phyloP scores from a whole-genome alignment of 2,113 vertebrate genomes.

The Xenus cinereus region DNA sequence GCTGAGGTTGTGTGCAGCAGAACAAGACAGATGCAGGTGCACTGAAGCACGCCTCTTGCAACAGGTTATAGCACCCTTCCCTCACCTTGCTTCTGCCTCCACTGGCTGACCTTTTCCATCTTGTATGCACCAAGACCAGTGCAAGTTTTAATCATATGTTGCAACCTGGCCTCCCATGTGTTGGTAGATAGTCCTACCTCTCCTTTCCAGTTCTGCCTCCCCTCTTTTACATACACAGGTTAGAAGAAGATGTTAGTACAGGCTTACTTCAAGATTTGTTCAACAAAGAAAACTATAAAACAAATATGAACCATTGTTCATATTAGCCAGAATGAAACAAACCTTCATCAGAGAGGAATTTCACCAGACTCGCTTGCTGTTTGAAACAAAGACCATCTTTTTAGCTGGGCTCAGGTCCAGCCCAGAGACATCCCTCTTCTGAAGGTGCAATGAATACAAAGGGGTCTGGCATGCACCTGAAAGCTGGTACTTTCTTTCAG shows the following conservation, averaged over 20 bases:
- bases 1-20: background rate
- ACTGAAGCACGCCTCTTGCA: background rate
- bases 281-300: background rate
- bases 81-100: background rate
- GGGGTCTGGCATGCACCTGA: constrained; percentile 58
- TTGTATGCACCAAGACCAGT: background rate
- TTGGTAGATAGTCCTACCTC: background rate
- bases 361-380: background rate
- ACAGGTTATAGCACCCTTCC: background rate
- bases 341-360: background rate
- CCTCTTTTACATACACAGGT: background rate
- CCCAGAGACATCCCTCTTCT: background rate
- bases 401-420: background rate
- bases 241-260: background rate
- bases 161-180: background rate
- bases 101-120: background rate
- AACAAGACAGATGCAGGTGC: background rate
- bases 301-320: background rate
- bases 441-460: background rate
- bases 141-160: background rate
- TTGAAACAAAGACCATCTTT: background rate
- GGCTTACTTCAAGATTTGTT: background rate
- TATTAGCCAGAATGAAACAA: background rate
- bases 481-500: constrained; percentile 12
- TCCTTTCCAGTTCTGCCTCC: background rate